Conservation (phyloP, 35 echinoderm and acorn worm species). For the Amphiura filiformis region DNA sequence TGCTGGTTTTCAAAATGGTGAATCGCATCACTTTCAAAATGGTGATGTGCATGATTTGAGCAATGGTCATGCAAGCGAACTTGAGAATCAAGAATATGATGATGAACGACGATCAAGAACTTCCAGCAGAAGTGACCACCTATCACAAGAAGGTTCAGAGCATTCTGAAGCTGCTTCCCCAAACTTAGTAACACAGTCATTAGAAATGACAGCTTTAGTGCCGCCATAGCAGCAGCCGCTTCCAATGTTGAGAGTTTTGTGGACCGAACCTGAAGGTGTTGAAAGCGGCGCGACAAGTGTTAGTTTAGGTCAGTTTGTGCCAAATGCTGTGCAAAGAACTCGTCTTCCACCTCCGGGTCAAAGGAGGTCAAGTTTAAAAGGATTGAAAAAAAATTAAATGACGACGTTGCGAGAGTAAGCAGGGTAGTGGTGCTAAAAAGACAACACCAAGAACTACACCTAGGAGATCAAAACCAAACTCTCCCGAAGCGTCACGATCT, state of each 20-base stretch:
- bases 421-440: background rate
- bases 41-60: too few species aligned
- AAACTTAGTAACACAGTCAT: conserved; percentile 45
- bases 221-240: conserved; percentile 21
- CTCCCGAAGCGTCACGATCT: too few species aligned
- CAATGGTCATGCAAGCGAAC: too few species aligned
- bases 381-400: background rate
- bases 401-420: background rate
- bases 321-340: conserved; percentile 42
- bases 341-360: background rate
- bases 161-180: conserved; percentile 12
- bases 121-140: background rate
- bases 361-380: background rate
- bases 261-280: conserved; percentile 30
- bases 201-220: background rate
- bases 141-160: background rate
- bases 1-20: background rate
- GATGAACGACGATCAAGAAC: too few species aligned
- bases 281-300: conserved; percentile 41
- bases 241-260: conserved; percentile 32
- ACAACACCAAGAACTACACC: background rate
- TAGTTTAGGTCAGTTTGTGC: conserved; percentile 58
- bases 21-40: background rate
- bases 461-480: background rate
- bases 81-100: too few species aligned